Conservation (phyloP, 2,113 vertebrate genomes). For the Hymenochirus boettgeri region DNA sequence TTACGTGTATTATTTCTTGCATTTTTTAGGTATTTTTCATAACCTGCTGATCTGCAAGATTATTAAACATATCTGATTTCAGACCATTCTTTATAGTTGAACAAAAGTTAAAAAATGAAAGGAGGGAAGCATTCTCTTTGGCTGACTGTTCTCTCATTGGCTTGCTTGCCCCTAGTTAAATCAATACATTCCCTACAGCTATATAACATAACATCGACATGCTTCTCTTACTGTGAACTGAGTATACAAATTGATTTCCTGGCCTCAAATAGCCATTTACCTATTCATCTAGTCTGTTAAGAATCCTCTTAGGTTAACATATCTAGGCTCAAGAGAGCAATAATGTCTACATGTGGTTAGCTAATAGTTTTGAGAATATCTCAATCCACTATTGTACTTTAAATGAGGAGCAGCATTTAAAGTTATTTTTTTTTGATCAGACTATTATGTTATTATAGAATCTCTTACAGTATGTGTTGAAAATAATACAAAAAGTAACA, state of each 20-base stretch:
- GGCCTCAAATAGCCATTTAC: conserved; percentile 76
- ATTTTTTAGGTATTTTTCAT: no score
- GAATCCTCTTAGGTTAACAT: conserved; percentile 67
- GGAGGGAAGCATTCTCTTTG: conserved; percentile 54
- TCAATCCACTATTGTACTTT: conserved; percentile 63
- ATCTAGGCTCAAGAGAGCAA: conserved; percentile 66
- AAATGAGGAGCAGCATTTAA: conserved; percentile 44
- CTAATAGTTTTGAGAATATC: conserved; percentile 69
- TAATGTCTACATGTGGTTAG: conserved; percentile 72
- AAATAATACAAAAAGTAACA: not conserved
- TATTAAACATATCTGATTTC: no score
- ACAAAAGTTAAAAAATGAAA: no score
- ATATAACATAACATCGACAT: conserved; percentile 74
- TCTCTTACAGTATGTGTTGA: no score
- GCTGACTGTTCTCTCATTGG: conserved; percentile 65
- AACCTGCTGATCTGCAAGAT: no score
- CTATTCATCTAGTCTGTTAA: conserved; percentile 73
- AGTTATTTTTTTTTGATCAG: conserved; percentile 9
- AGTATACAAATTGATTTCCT: conserved; percentile 78
- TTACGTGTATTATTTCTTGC: no score
- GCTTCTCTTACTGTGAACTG: conserved; percentile 68
- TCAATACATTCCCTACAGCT: conserved; percentile 75
- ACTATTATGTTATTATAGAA: not conserved
- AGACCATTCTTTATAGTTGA: no score
- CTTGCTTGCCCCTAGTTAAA: conserved; percentile 63